Conservation (phyloP, 2,888 invertebrate genomes). For the Cephalotes varians region DNA sequence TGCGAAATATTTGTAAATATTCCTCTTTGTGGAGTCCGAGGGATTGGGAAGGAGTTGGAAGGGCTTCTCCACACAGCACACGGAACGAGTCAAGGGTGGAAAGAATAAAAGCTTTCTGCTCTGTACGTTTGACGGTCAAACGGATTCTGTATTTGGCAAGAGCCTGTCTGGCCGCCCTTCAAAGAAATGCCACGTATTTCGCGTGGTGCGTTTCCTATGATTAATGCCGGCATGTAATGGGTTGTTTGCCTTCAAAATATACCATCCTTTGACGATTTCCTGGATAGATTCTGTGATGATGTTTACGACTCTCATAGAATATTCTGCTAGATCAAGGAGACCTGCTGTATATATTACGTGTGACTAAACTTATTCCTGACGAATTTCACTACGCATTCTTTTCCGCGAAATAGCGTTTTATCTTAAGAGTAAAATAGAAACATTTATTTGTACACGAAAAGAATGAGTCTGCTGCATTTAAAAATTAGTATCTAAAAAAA, state of each 20-base stretch:
- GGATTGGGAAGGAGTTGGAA: slow-evolving; percentile 58
- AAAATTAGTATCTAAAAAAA: too few species aligned
- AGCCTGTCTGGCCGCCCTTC: slow-evolving; percentile 76
- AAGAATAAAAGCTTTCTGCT: slow-evolving; percentile 81
- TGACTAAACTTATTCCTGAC: neutral
- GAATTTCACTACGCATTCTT: neutral
- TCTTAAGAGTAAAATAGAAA: neutral
- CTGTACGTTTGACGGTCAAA: slow-evolving; percentile 81
- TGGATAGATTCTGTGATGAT: slow-evolving; percentile 61
- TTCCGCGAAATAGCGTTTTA: neutral
- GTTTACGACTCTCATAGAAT: slow-evolving; percentile 59
- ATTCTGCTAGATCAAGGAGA: slow-evolving; percentile 51
- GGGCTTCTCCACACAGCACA: slow-evolving; percentile 72
- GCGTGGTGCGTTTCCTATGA: slow-evolving; percentile 78
- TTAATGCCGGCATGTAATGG: slow-evolving; percentile 76
- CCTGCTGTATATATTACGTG: slow-evolving; percentile 25
- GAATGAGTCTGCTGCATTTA: too few species aligned
- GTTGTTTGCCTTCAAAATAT: slow-evolving; percentile 79
- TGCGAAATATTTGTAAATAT: slow-evolving; percentile 81
- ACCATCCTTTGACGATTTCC: slow-evolving; percentile 68
- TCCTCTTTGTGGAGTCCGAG: slow-evolving; percentile 66
- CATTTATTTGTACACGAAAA: too few species aligned
- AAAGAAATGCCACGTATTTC: slow-evolving; percentile 79
- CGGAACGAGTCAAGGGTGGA: slow-evolving; percentile 78
- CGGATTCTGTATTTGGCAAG: slow-evolving; percentile 82